phyloP scores from a whole-genome alignment of 2,888 invertebrate genomes.

The Caenorhabditis becei region DNA sequence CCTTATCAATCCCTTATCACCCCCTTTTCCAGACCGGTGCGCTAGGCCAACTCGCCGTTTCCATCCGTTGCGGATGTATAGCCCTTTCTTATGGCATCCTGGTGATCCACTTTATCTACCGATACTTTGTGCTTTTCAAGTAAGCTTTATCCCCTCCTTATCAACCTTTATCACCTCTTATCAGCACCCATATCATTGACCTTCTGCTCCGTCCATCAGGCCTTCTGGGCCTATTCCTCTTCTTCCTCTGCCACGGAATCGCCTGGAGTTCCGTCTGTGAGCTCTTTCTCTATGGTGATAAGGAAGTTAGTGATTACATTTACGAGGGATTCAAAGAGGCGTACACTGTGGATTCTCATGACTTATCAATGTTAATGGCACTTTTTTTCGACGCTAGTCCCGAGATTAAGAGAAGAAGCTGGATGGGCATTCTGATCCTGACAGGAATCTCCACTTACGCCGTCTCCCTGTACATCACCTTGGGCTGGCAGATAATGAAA shows the following conservation, averaged over 20 bases:
- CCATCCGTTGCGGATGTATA: conserved; percentile 43
- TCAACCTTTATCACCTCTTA: not conserved
- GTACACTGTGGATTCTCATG: conserved; percentile 37
- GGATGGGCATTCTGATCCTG: conserved; percentile 45
- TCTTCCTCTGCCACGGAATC: conserved; percentile 34
- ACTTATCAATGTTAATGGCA: conserved; percentile 36
- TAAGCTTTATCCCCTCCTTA: not conserved
- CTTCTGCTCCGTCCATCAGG: conserved; percentile 8
- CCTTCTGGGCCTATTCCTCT: conserved; percentile 12
- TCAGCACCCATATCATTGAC: conserved; percentile 22
- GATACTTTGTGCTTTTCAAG: conserved; percentile 35
- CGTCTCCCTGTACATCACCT: conserved; percentile 17
- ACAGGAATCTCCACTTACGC: conserved; percentile 49
- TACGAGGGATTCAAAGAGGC: conserved; percentile 22
- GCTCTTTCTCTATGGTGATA: conserved; percentile 27
- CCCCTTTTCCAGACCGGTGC: conserved; percentile 1
- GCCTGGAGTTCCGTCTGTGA: conserved; percentile 41
- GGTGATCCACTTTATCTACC: conserved; percentile 35
- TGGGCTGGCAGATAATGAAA: conserved; percentile 50
- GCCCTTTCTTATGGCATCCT: conserved; percentile 39
- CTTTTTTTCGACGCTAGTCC: conserved; percentile 41
- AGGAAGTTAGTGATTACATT: conserved; percentile 42
- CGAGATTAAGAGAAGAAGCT: conserved; percentile 14
- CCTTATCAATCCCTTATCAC: not conserved
- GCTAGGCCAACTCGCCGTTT: conserved; percentile 37